Evolutionary conservation across 2,113 vertebrate genomes (phyloP).

Genomic region (Balaenoptera acutorostrata): DNA sequence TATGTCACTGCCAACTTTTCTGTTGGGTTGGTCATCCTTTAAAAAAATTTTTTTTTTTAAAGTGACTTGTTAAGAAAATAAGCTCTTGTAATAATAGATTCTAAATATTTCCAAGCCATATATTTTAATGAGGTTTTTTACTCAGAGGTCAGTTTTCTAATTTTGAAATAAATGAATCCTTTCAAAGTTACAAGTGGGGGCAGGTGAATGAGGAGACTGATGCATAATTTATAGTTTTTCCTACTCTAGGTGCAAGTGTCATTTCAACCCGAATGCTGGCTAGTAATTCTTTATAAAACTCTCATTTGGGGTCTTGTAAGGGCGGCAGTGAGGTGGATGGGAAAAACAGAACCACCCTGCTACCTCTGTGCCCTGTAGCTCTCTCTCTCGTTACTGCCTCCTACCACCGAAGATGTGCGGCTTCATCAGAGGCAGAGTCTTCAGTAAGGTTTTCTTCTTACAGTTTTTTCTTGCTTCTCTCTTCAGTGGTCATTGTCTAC

Average conservation of each 20-base stretch:
- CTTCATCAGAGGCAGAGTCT: background rate
- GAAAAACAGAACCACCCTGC: fast-evolving
- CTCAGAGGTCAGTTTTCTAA: background rate
- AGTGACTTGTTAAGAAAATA: background rate
- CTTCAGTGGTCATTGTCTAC: background rate
- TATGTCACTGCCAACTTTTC: background rate
- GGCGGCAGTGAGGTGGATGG: background rate
- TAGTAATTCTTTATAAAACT: background rate
- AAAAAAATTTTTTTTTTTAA: background rate
- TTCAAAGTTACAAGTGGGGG: background rate
- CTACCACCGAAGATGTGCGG: fast-evolving
- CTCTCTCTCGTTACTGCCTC: background rate
- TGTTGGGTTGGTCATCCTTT: background rate
- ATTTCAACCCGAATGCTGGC: background rate
- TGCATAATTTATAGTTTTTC: conserved; percentile 34
- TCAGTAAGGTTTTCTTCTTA: background rate
- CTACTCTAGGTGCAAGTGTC: background rate
- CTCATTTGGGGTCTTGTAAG: background rate
- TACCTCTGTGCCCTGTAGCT: too few relatives aligned
- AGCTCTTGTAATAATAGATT: background rate
- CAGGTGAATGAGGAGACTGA: background rate
- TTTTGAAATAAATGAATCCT: conserved; percentile 10
- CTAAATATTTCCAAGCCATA: background rate
- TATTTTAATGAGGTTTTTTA: background rate
- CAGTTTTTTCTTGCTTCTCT: background rate